Evolutionary conservation across 2,888 invertebrate genomes (phyloP).

Genomic region (Agrochola lychnidis): DNA sequence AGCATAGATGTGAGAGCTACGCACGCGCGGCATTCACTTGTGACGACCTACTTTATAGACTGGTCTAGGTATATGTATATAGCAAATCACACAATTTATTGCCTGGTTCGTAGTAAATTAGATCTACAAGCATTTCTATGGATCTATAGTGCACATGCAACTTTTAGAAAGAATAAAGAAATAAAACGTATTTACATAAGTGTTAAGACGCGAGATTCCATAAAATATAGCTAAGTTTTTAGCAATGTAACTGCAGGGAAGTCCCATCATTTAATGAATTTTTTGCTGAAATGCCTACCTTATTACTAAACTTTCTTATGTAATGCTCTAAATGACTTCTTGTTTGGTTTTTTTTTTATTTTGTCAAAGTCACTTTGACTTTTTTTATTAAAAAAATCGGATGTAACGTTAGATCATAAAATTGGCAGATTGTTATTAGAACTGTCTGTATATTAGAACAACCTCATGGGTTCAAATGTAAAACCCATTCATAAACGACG

Average conservation of each 20-base stretch:
- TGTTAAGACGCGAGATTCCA: background rate
- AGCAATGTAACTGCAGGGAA: background rate
- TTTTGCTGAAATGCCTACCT: background rate
- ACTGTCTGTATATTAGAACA: too few species aligned
- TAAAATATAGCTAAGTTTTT: background rate
- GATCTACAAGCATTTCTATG: too few species aligned
- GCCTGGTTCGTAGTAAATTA: too few species aligned
- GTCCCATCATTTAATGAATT: background rate
- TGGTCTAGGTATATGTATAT: too few species aligned
- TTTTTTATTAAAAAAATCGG: background rate
- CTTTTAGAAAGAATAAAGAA: background rate
- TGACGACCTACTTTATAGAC: background rate
- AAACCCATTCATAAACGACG: background rate
- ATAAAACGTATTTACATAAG: background rate
- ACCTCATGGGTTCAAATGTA: background rate
- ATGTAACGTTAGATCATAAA: background rate
- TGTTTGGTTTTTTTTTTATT: background rate
- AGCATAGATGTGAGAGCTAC: background rate
- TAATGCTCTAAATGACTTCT: background rate
- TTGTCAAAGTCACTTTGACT: too few species aligned
- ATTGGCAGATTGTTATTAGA: background rate
- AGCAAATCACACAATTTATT: too few species aligned
- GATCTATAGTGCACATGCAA: too few species aligned
- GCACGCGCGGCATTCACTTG: background rate
- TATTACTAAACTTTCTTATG: background rate